A percentile compares a stretch with the other conserved stretches of the same genome.
phyloP scores from a whole-genome alignment of 2,113 vertebrate species.

The Quiscalus mexicanus region DNA sequence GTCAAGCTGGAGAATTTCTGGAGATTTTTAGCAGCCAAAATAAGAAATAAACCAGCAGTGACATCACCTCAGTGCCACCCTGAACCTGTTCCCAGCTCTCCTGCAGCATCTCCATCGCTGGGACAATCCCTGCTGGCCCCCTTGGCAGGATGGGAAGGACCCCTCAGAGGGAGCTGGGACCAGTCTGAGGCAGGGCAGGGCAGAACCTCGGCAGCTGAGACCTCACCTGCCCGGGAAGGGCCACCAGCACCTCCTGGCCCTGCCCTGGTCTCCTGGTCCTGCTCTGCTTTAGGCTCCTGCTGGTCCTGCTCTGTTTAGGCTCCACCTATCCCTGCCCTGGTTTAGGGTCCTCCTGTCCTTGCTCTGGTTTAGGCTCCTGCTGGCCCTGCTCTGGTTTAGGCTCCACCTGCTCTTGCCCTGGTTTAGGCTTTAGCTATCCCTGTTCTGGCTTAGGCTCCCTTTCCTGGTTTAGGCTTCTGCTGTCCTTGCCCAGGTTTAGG shows the following conservation, averaged over 20 bases:
- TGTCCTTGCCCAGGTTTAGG: too few relatives aligned
- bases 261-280: too few relatives aligned
- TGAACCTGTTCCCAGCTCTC: background rate
- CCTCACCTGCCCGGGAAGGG: background rate
- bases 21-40: background rate
- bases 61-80: background rate
- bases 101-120: background rate
- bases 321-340: accelerated
- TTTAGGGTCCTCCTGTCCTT: background rate
- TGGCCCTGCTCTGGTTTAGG: too few relatives aligned
- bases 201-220: background rate
- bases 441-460: accelerated
- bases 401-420: accelerated
- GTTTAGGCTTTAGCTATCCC: accelerated
- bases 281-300: background rate
- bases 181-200: accelerated
- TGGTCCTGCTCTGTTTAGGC: accelerated
- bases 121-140: background rate
- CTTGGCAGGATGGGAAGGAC: accelerated
- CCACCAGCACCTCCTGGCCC: background rate
- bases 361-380: accelerated
- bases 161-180: background rate
- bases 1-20: background rate
- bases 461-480: too few relatives aligned
- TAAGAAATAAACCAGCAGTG: background rate